Evolutionary conservation across 2,888 invertebrate genomes (phyloP), one percentile per base, ranked within the genome.

Genomic region (Tethea ocularis): DNA sequence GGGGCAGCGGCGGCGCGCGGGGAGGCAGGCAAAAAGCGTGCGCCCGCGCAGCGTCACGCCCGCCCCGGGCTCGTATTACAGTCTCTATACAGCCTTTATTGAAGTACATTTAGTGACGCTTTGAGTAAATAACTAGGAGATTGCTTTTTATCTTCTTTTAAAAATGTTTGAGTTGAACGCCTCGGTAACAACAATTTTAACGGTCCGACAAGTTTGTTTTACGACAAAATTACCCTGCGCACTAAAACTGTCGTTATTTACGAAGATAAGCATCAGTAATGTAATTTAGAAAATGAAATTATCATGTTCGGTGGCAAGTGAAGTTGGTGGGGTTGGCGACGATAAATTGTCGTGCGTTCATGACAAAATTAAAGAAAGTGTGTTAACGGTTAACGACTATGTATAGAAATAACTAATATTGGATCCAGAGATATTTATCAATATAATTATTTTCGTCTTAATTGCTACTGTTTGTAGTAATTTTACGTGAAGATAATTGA

Each of bases 221-320:
- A 65, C 69, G 75, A 54, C 54, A 22, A 54, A 54, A 54, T 54
- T 54, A 54, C 54, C 54, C 36, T 22, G 54, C 54, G 33, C 33
- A 72, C 69, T 74, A 71, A 68, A 77, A 75, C 71, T 64, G 60
- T 67, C 63, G 74, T 74, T 69, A 74, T 75, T 78, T 69, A 74
- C 67, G 61, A 68, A 62, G 83, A 86, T 85, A 78, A 74, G 67
- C 69, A 86, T 86, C 84, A 74, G 62, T 75, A 80, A 80, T 76
- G 82, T 84, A 84, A 84, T 85, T 86, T 80, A 73, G 79, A 80
- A 86, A 87, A 87, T 85, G 81, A 86, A 85, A 86, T 83, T 86
- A 86, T 84, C 82, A 82, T 86, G 82, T 82, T 75, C 70, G 59
- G 63, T 64, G 60, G 52, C 65, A 76, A 81, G 81, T 82, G 81